Percentiles rank a stretch among this genome's conserved stretches.
Evolutionary conservation across 2,113 vertebrate genomes (phyloP).

Genomic region (Tyto alba): DNA sequence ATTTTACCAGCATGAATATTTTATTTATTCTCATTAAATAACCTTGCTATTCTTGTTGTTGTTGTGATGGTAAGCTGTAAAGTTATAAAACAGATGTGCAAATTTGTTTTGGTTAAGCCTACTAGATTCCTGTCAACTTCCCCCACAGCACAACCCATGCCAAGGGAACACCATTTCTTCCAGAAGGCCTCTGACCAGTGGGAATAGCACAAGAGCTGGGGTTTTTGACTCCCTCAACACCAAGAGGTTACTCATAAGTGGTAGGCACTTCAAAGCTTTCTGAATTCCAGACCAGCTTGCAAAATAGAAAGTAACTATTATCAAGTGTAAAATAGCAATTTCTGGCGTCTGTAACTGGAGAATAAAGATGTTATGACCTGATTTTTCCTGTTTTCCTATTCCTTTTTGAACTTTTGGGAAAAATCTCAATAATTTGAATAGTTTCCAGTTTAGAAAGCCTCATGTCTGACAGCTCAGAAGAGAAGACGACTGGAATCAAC

Average conservation of each 20-base stretch:
- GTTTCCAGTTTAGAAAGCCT: not conserved
- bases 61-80: not conserved
- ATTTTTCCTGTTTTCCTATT: conserved; percentile 16
- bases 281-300: not conserved
- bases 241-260: not conserved
- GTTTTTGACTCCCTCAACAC: not conserved
- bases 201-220: not conserved
- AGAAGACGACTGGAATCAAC: not conserved
- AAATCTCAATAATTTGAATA: not conserved
- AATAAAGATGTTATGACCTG: not conserved
- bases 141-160: not conserved
- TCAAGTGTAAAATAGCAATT: not conserved
- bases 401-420: not conserved
- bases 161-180: not conserved
- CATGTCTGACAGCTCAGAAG: not conserved
- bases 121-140: not conserved
- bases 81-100: not conserved
- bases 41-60: not conserved
- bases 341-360: not conserved
- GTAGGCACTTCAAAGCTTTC: not conserved
- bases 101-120: not conserved
- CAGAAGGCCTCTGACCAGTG: not conserved
- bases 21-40: not conserved
- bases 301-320: not conserved
- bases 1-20: not conserved